Base-by-base conservation (phyloP, 2,888 invertebrate species). In the Cosmorhoe ocellata region DNA sequence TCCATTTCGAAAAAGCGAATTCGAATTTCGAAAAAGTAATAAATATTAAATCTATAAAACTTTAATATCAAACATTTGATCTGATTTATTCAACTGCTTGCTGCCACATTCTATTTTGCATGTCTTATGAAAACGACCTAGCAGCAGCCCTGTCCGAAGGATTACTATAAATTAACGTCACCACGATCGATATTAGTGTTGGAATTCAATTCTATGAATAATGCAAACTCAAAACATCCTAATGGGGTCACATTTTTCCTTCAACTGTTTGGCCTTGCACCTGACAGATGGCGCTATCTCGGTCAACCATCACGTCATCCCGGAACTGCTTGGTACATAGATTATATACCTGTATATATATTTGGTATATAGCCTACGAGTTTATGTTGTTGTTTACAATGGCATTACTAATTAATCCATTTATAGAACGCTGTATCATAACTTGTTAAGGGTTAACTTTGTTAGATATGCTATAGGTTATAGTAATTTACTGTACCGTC, bases 251-350 rank as follows among this genome's bases (percentile, higher is more conserved):
- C 65, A 75, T 69, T 70, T 66, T 72, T 67, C 59, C 64, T 57
- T 64, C 55, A 53, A 57, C 24, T 24, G 39, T 51, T 42, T 63
- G 73, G 65, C 76, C 75, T 76, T 76, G 74, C 74, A 76, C 67
- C 74, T 76, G 75, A 64, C 64, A 58, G 60, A 68, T 61, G 67
- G 72, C 70, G 76, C 68, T 69, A 74, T 74, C 67, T 71, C 75
- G 72, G 67, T 63, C 73, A 67, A 59, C 51, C 50, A 52, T 58
- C 51, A 49, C 67, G 67, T 64, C 66, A 65, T 58, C 74, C 74
- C 74, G 76, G 76, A 75, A 74, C 74, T 71, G 13, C 18, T 18
- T 18, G 4, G 18, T 57, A 42, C 33, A 9, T 37, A 26, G 18
- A 4, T 18, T 18, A 8, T 39, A 24, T 30, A 30, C 3, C 7